Evolutionary conservation across 2,113 vertebrate species (phyloP).

Genomic region (Ophiodon elongatus): DNA sequence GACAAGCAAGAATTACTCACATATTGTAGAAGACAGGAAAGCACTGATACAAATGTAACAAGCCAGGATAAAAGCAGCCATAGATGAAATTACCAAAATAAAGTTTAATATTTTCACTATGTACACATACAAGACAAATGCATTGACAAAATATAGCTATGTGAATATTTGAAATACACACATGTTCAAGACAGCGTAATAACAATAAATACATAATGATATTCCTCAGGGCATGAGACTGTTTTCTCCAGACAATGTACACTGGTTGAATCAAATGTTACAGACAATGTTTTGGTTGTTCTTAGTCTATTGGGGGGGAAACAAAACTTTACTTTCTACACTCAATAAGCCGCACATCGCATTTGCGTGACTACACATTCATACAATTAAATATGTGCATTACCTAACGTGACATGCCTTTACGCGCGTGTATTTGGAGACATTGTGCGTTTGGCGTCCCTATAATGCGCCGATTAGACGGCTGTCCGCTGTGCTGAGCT

Average conservation of each 20-base stretch:
- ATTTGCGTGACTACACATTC: no score
- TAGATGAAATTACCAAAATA: background rate
- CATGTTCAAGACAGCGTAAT: background rate
- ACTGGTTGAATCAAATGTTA: background rate
- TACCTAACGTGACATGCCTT: background rate
- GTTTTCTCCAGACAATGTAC: background rate
- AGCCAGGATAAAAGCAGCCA: background rate
- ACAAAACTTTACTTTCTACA: background rate
- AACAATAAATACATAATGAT: background rate
- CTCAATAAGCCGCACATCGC: background rate
- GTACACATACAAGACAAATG: no score
- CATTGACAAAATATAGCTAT: background rate
- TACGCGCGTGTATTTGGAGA: background rate
- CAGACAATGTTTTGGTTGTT: background rate
- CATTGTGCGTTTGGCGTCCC: slow-evolving; percentile 74
- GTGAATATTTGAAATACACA: background rate
- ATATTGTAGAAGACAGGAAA: background rate
- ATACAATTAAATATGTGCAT: background rate
- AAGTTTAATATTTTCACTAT: background rate
- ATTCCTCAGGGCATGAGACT: background rate
- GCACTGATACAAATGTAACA: background rate
- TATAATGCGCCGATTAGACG: slow-evolving; percentile 68
- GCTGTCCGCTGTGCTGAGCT: slow-evolving; percentile 1
- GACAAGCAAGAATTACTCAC: background rate
- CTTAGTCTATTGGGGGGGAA: background rate